Conservation (phyloP, 1,140 invertebrate genomes). For the Trichonephila clavata region DNA sequence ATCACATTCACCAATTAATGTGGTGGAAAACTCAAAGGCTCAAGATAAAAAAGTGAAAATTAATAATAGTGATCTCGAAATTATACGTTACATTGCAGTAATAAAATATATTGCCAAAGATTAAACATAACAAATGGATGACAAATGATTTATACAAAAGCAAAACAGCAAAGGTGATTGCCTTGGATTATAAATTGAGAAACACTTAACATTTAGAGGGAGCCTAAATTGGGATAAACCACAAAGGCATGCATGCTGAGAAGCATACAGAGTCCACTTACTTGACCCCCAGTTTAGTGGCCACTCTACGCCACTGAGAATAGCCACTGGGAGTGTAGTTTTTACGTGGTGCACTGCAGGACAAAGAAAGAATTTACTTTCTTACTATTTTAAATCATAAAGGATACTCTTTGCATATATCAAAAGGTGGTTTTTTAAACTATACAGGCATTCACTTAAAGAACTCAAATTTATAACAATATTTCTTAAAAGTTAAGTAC, state of each 20-base stretch:
- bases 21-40: too few relatives aligned
- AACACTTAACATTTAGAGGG: conserved; percentile 5
- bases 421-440: neutral
- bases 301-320: conserved; percentile 94
- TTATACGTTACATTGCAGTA: neutral
- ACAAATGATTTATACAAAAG: conserved; percentile 25
- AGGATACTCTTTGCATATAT: conserved; percentile 28
- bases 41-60: too few relatives aligned
- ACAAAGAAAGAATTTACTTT: conserved; percentile 66
- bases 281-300: conserved; percentile 95
- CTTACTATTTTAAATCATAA: neutral
- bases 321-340: conserved; percentile 85
- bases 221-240: conserved; percentile 11
- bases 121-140: neutral
- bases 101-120: conserved; percentile 5
- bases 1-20: too few relatives aligned
- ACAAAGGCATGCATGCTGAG: conserved; percentile 55
- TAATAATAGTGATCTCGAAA: too few relatives aligned
- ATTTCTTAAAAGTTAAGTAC: neutral
- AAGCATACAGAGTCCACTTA: conserved; percentile 85
- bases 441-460: neutral
- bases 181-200: neutral
- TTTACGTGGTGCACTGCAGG: conserved; percentile 79
- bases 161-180: conserved; percentile 2
- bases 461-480: neutral